Evolutionary conservation across 2,797 vertebrate species (phyloP).

Genomic region (Poecilia velifera): DNA sequence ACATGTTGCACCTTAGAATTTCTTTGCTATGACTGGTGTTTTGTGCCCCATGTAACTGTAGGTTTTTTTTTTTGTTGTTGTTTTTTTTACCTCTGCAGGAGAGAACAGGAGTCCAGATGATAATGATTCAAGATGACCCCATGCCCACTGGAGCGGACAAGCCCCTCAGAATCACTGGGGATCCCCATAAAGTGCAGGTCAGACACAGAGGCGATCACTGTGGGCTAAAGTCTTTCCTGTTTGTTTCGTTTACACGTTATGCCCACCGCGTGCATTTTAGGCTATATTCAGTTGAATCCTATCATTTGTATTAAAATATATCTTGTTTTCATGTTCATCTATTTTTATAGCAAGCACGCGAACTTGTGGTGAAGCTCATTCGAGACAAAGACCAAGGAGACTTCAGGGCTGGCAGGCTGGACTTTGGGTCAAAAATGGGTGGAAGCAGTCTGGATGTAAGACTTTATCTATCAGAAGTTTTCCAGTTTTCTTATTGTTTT

Average conservation of each 20-base stretch:
- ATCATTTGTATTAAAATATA: background rate
- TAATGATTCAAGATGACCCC: conserved; percentile 98
- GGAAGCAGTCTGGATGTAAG: conserved; percentile 93
- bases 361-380: conserved; percentile 97
- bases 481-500: background rate
- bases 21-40: conserved; percentile 13
- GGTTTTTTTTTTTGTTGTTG: conserved; percentile 1
- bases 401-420: conserved; percentile 89
- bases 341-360: conserved; percentile 92
- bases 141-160: conserved; percentile 98
- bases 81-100: conserved; percentile 82
- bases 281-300: background rate
- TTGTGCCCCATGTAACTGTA: conserved; percentile 34
- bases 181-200: conserved; percentile 99
- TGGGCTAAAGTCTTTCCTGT: conserved; percentile 19
- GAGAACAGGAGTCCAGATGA: conserved; percentile 98
- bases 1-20: conserved; percentile 15
- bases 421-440: conserved; percentile 91
- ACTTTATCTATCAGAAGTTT: background rate
- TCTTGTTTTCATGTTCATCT: background rate
- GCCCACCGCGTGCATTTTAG: conserved; percentile 10
- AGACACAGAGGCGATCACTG: conserved; percentile 39
- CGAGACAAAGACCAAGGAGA: conserved; percentile 97
- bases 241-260: conserved; percentile 59
- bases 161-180: conserved; percentile 96